Conservation (phyloP, 2,888 invertebrate genomes). For the Aphodius sticticus region DNA sequence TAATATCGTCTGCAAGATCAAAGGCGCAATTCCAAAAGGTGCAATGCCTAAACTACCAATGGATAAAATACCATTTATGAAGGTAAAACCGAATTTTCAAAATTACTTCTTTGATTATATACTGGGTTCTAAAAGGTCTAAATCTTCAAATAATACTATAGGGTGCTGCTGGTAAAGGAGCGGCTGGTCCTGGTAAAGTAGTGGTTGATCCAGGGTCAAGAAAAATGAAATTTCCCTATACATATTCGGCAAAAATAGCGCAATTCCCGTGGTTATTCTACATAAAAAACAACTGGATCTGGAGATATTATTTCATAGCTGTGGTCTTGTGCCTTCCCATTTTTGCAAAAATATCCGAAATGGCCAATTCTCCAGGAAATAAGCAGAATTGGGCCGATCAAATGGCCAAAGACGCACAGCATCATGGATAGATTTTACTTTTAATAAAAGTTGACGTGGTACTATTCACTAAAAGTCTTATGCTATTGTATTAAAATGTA, state of each 20-base stretch:
- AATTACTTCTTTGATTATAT: no score
- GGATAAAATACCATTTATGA: neutral
- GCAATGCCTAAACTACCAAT: neutral
- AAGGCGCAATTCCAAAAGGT: neutral
- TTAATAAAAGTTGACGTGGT: no score
- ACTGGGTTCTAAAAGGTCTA: no score
- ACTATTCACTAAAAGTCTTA: neutral
- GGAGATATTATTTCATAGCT: slow-evolving; percentile 73
- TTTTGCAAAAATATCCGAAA: slow-evolving; percentile 77
- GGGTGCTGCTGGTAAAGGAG: slow-evolving; percentile 7
- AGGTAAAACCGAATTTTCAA: neutral
- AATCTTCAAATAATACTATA: neutral
- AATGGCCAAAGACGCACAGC: slow-evolving; percentile 71
- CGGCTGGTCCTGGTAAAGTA: neutral
- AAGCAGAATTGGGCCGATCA: slow-evolving; percentile 78
- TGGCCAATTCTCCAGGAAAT: slow-evolving; percentile 81
- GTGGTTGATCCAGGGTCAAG: slow-evolving; percentile 54
- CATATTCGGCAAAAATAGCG: slow-evolving; percentile 78
- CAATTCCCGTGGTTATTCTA: slow-evolving; percentile 83
- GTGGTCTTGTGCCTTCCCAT: slow-evolving; percentile 69
- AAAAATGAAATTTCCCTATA: slow-evolving; percentile 91
- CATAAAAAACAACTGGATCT: slow-evolving; percentile 78
- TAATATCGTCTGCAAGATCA: neutral
- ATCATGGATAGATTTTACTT: slow-evolving; percentile 45
- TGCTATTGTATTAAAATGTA: neutral